Conservation (phyloP, 2,797 vertebrate species). For the Darevskia mixta region DNA sequence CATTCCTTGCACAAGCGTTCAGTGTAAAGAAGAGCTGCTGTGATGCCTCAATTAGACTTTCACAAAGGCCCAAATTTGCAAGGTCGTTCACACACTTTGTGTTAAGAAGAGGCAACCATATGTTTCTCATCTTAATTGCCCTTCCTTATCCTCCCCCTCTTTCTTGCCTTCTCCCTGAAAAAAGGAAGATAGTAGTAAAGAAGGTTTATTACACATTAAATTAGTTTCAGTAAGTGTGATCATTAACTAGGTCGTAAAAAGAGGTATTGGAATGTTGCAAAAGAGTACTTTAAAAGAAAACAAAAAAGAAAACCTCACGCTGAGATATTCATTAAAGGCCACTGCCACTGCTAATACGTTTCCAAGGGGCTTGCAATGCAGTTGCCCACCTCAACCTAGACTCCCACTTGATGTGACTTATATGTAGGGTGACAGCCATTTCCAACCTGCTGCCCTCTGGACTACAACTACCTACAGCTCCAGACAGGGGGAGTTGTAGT, state of each 20-base stretch:
- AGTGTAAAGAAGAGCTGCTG: not conserved
- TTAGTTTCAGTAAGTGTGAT: conserved; percentile 75
- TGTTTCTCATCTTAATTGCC: conserved; percentile 63
- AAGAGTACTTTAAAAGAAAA: conserved; percentile 68
- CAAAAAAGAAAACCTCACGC: conserved; percentile 48
- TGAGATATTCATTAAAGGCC: conserved; percentile 68
- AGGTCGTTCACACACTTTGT: conserved; percentile 8
- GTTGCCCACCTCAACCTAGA: not conserved
- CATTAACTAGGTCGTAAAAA: conserved; percentile 77
- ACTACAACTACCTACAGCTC: too few relatives aligned
- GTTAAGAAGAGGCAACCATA: conserved; percentile 43
- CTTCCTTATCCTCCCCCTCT: conserved; percentile 49
- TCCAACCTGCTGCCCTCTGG: too few relatives aligned
- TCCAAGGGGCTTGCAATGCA: conserved; percentile 15
- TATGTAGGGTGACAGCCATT: too few relatives aligned
- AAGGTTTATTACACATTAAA: conserved; percentile 80
- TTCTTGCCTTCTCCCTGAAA: conserved; percentile 59
- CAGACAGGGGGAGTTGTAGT: too few relatives aligned
- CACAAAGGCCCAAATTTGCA: not conserved
- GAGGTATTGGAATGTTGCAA: conserved; percentile 73
- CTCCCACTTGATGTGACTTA: not conserved
- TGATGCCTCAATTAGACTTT: not conserved
- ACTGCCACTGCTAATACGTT: conserved; percentile 10
- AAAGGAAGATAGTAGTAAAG: conserved; percentile 69
- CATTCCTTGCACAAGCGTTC: not conserved